Evolutionary conservation across 2,888 invertebrate species (phyloP).

Genomic region (Volucella bombylans): DNA sequence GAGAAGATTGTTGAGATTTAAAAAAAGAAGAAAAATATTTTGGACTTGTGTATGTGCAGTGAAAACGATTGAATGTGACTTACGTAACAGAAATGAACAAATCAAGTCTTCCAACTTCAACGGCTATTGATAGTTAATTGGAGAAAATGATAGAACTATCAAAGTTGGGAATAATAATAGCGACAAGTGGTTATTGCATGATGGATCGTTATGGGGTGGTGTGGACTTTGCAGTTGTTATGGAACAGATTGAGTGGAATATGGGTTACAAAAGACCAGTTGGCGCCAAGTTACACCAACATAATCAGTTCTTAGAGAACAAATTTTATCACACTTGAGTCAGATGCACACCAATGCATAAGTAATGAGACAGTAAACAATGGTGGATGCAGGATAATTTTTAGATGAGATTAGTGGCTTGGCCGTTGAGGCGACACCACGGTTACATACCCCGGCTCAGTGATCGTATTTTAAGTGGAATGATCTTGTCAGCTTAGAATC

Average conservation of each 20-base stretch:
- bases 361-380: too few relatives aligned
- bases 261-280: conserved; percentile 18
- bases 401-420: too few relatives aligned
- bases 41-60: too few relatives aligned
- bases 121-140: conserved; percentile 71
- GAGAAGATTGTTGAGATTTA: background rate
- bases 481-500: too few relatives aligned
- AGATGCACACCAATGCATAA: too few relatives aligned
- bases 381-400: too few relatives aligned
- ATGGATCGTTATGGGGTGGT: conserved; percentile 5
- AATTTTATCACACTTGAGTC: background rate
- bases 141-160: conserved; percentile 56
- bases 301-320: background rate
- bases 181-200: background rate
- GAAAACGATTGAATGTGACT: conserved; percentile 29
- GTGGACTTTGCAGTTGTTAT: conserved; percentile 3
- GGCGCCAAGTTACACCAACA: conserved; percentile 14
- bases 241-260: conserved; percentile 18
- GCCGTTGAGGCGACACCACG: too few relatives aligned
- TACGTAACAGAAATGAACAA: conserved; percentile 68
- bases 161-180: conserved; percentile 17
- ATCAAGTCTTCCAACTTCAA: conserved; percentile 29
- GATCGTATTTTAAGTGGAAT: too few relatives aligned
- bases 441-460: too few relatives aligned
- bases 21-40: too few relatives aligned